Evolutionary conservation across 2,888 invertebrate species (phyloP), one percentile per base, ranked within the genome.

Genomic region (Troides helena): DNA sequence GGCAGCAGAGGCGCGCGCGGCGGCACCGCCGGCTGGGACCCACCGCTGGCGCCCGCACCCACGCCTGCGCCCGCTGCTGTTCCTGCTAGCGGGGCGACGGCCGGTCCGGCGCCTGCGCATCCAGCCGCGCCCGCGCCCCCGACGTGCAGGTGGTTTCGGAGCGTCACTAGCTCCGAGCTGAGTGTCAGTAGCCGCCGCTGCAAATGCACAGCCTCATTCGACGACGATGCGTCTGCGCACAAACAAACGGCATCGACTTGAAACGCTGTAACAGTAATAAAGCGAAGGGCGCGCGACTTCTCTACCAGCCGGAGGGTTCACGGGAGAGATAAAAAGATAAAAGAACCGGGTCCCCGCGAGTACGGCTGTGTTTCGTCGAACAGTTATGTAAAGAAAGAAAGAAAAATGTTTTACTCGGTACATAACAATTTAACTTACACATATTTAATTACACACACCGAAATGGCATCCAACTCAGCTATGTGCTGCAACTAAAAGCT

Each of bases 171-270:
- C 93, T 98, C 98, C 77, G 97, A 96, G 93, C 97, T 97, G 77
- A 98, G 94, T 88, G 96, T 98, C 84, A 97, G 96, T 84, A 98
- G 94, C 78, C 97, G 95, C 88, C 98, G 98, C 93, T 98, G 97
- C 84, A 98, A 93, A 88, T 98, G 98, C 81, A 97, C 98, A 78
- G 98, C 98, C 94, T 98, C 98, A 94, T 97, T 98, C 80, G 97
- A 97, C 74, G 97, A 98, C 80, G 98, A 97, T 80, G 98, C 98
- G 96, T 98, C 98, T 98, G 94, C 92, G 74, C 70, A 69, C 36
- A 71, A 68, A 50, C 25, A 62, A 43, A 25, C 36, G n/a, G 1
- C 17, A 10, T 30, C 30, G 30, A 30, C 30, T 30, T 30, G 30
- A 30, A 30, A 30, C 30, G 30, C 30, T 30, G 30, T 30, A 30